Percentiles rank a stretch among this genome's conserved stretches.
Evolutionary conservation across 1,140 invertebrate genomes (phyloP).

Genomic region (Musca vetustissima): DNA sequence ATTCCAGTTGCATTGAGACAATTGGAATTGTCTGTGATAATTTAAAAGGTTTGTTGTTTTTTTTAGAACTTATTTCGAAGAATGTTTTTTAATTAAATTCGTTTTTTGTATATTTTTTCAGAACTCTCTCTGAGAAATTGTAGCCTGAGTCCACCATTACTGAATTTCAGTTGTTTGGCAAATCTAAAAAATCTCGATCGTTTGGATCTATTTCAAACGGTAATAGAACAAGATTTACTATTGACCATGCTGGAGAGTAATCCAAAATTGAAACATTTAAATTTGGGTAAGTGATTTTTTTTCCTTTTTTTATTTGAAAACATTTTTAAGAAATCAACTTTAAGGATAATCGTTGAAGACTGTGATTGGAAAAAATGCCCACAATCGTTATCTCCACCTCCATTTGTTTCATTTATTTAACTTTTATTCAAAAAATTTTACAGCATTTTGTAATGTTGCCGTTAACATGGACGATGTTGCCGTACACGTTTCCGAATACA

Average conservation of each 20-base stretch:
- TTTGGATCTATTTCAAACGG: slow-evolving; percentile 77
- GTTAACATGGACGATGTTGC: slow-evolving; percentile 73
- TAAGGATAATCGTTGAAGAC: too few species aligned
- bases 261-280: slow-evolving; percentile 69
- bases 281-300: slow-evolving; percentile 65
- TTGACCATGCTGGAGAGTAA: slow-evolving; percentile 69
- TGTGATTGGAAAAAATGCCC: too few species aligned
- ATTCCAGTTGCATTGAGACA: slow-evolving; percentile 63
- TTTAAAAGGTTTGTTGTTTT: slow-evolving; percentile 65
- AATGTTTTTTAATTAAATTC: too few species aligned
- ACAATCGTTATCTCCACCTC: too few species aligned
- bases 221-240: slow-evolving; percentile 65
- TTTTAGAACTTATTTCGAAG: background rate
- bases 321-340: too few species aligned
- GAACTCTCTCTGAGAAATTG: slow-evolving; percentile 68
- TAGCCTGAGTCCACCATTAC: slow-evolving; percentile 56
- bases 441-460: slow-evolving; percentile 59
- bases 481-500: slow-evolving; percentile 65
- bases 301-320: background rate
- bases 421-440: background rate
- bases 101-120: slow-evolving; percentile 50
- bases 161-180: slow-evolving; percentile 65
- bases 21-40: slow-evolving; percentile 66
- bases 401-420: background rate
- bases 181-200: slow-evolving; percentile 67